Evolutionary conservation across 2,888 invertebrate species (phyloP).

Genomic region (Scaptodrosophila latifasciaeformis): DNA sequence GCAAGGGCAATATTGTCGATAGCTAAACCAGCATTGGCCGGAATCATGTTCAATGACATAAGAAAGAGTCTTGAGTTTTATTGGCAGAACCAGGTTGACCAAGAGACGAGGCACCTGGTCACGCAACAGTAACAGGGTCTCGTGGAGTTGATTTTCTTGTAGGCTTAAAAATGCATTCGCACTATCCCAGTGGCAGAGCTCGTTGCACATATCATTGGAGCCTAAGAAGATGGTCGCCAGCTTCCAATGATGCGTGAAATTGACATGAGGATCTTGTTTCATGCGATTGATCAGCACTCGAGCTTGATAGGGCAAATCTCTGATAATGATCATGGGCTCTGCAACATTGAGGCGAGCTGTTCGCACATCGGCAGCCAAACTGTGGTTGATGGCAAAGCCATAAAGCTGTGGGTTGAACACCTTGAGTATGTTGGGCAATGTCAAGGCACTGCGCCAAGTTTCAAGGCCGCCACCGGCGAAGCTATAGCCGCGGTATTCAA

Average conservation of each 20-base stretch:
- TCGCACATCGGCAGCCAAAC: conserved; percentile 72
- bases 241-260: conserved; percentile 79
- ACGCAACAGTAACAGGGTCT: conserved; percentile 73
- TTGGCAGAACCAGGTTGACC: conserved; percentile 77
- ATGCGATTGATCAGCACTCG: conserved; percentile 76
- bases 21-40: no score
- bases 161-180: conserved; percentile 72
- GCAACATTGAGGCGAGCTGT: conserved; percentile 77
- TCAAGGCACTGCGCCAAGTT: conserved; percentile 76
- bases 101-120: conserved; percentile 79
- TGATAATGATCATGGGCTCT: conserved; percentile 77
- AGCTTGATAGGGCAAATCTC: conserved; percentile 78
- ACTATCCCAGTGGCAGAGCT: conserved; percentile 76
- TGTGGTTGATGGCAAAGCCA: conserved; percentile 78
- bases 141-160: conserved; percentile 76
- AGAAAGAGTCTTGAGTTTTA: conserved; percentile 69
- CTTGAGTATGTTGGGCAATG: conserved; percentile 79
- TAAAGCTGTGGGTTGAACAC: conserved; percentile 80
- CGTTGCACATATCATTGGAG: conserved; percentile 79
- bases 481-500: conserved; percentile 75
- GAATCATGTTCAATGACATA: no score
- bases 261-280: conserved; percentile 76
- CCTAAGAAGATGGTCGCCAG: conserved; percentile 79
- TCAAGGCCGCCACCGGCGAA: conserved; percentile 76
- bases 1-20: no score